Evolutionary conservation across 1,140 invertebrate species (phyloP).

Genomic region (Carcinoscorpius rotundicauda): DNA sequence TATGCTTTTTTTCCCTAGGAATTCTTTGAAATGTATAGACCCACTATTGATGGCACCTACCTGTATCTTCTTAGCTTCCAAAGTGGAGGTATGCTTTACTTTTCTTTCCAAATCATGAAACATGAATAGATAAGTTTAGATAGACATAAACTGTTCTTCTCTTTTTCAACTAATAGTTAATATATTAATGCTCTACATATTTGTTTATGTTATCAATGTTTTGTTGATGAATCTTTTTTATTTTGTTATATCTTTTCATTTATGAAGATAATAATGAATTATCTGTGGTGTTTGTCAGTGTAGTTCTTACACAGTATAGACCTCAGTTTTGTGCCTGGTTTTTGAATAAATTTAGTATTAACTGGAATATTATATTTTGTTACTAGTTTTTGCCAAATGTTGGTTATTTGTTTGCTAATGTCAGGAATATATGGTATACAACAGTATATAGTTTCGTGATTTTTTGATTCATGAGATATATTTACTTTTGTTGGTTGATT

Average conservation of each 20-base stretch:
- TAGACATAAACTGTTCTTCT: neutral
- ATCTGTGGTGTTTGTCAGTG: too few relatives aligned
- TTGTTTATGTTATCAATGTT: neutral
- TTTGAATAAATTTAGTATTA: too few relatives aligned
- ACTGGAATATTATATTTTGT: too few relatives aligned
- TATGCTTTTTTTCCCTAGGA: conserved; percentile 41
- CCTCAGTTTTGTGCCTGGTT: too few relatives aligned
- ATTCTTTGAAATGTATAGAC: conserved; percentile 96
- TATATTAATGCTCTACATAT: neutral
- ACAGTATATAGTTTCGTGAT: too few relatives aligned
- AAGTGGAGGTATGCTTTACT: conserved; percentile 60
- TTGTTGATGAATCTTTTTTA: conserved; percentile 1
- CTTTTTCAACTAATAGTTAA: neutral
- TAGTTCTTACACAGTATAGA: too few relatives aligned
- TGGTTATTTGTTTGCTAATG: too few relatives aligned
- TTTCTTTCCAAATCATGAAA: neutral
- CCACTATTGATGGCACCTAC: conserved; percentile 92
- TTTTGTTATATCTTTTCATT: neutral
- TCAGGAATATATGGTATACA: too few relatives aligned
- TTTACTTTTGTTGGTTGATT: too few relatives aligned
- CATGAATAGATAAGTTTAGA: neutral
- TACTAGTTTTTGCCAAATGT: too few relatives aligned
- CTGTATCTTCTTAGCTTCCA: conserved; percentile 92
- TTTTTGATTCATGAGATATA: too few relatives aligned
- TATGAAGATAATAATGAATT: neutral